Evolutionary conservation across 2,113 vertebrate species (phyloP), one percentile per base, ranked within the genome.

Genomic region (Numida meleagris): DNA sequence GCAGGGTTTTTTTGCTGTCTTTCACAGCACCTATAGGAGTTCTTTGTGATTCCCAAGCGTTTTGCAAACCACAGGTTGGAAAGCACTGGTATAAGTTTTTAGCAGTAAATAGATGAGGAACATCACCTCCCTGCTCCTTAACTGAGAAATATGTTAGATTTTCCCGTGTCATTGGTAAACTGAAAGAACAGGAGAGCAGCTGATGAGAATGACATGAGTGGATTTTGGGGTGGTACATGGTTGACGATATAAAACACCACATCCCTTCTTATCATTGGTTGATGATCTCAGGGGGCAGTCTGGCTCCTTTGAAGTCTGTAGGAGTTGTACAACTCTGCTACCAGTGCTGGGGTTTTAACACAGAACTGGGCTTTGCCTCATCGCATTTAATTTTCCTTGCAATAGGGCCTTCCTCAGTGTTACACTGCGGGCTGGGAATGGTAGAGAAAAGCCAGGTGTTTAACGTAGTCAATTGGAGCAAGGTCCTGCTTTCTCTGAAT

Each of bases 61-160:
- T 95, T 78, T 95, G 55, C 63, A 86, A 90, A 75, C 17, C 46
- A 55, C 57, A 75, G 55, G n/a, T 77, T 92, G 57, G 88, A 94
- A 93, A 94, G 33, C 42, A 14, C 11, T 66, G 23, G n/a, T 40
- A 33, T 86, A 93, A 93, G 88, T 63, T 65, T 74, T 38, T 33
- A 68, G 73, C 57, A 72, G 43, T 91, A 82, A 88, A 77, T 27
- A 76, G 55, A 68, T 94, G 75, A 34, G 51, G 34, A 77, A 12
- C 13, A 53, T 67, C 59, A 74, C 36, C 48, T 82, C 33, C 45
- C 20, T 85, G 18, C 82, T 93, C 58, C 67, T 89, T 79, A 51
- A 62, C 75, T 76, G 25, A 92, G 51, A 82, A 90, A 66, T 53
- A 34, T 16, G 29, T 46, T 80, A 24, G 40, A 34, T 62, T 94